Evolutionary conservation across 2,113 vertebrate species (phyloP), one percentile per base, ranked within the genome.

Genomic region (Pogonocichla stellata): DNA sequence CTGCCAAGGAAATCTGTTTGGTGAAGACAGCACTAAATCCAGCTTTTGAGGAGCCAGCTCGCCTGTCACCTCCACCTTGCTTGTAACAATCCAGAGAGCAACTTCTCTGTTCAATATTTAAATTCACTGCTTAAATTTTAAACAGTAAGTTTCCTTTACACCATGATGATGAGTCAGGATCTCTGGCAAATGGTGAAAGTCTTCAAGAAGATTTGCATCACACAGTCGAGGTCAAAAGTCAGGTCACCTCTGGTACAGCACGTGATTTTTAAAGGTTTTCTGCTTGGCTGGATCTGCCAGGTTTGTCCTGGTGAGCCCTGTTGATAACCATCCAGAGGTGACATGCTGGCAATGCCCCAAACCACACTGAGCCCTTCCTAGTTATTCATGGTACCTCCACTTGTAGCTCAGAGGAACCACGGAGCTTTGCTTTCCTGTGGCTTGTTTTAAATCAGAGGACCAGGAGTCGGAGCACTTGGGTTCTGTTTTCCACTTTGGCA

Each of bases 51-150:
- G 67, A 88, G 33, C 56, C 60, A 74, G 69, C 31, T 95, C 83
- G 69, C 77, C 57, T 81, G 67, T 47, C 75, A 77, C 71, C 29
- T 93, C 64, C 51, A 90, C 64, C 72, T 78, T 4, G 11, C 36
- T 51, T 90, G 29, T 79, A 42, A 84, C 72, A 92, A 92, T 86
- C n/a, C 90, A 75, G 61, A 67, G 48, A 88, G 74, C 38, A 88
- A 64, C 72, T 90, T 94, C n/a, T 57, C 15, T 57, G 43, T 81
- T 93, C 65, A 90, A 36, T 86, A 90, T 92, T 93, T 94, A 94
- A 96, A 90, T 50, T 48, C 13, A 9, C 19, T 67, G 12, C 60
- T 94, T 81, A 90, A 90, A 90, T 93, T 96, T 96, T 93, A 90
- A 95, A 48, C 40, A 38, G 48, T 56, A 90, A 74, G n/a, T 29